Conservation (phyloP, 2,797 vertebrate genomes). For the Arctocebus calabarensis region DNA sequence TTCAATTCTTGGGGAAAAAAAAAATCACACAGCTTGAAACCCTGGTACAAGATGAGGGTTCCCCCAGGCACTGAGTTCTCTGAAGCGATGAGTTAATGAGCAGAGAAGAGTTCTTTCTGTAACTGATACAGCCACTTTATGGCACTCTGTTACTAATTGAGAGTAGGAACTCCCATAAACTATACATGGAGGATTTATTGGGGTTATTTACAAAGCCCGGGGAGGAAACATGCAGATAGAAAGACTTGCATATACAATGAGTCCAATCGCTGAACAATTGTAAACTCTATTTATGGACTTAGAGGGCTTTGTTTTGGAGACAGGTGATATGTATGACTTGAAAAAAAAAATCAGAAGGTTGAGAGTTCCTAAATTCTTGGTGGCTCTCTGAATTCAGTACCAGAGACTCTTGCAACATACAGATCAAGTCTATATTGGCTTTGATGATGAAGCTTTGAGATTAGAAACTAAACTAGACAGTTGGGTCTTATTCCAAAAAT, state of each 20-base stretch:
- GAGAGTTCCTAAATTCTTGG: constrained; percentile 35
- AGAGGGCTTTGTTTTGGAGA: constrained; percentile 4
- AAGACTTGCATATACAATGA: constrained; percentile 58
- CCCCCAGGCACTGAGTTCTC: constrained; percentile 79
- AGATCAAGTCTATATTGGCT: neutral
- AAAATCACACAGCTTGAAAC: constrained; percentile 74
- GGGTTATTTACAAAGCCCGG: constrained; percentile 74
- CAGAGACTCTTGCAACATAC: neutral
- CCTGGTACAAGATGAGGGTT: constrained; percentile 72
- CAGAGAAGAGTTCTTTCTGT: constrained; percentile 70
- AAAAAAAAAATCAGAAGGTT: neutral
- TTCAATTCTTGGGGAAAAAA: constrained; percentile 74
- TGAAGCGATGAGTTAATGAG: constrained; percentile 80
- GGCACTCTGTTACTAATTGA: constrained; percentile 74
- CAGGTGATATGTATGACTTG: constrained; percentile 46
- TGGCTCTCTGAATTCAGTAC: constrained; percentile 52
- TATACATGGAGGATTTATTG: constrained; percentile 72
- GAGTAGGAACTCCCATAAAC: constrained; percentile 72
- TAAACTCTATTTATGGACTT: constrained; percentile 68
- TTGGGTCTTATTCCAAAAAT: neutral
- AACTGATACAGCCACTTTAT: constrained; percentile 57
- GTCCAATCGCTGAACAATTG: constrained; percentile 48
- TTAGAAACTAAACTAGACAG: constrained; percentile 53
- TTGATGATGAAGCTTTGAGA: constrained; percentile 12
- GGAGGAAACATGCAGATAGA: constrained; percentile 64